phyloP scores from a whole-genome alignment of 2,113 vertebrate species.

The Microcebus tavaratra region DNA sequence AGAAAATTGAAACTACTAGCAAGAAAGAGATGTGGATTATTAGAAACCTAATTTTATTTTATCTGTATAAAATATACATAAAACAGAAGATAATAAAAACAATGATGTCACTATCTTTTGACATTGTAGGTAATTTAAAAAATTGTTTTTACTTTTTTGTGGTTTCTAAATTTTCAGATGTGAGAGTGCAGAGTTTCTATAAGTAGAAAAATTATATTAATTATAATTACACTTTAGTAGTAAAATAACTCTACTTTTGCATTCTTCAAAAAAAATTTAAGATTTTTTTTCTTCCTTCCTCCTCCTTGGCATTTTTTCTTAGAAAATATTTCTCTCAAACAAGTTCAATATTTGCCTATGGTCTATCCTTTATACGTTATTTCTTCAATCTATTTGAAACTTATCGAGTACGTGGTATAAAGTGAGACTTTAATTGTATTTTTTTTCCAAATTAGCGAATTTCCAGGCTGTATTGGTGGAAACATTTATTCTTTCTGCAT shows the following conservation, averaged over 20 bases:
- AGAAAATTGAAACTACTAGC: neutral
- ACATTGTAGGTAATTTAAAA: neutral
- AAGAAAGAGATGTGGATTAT: neutral
- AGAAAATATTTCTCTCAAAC: neutral
- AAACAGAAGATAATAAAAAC: neutral
- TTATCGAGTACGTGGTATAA: neutral
- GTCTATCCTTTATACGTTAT: neutral
- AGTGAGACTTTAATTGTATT: neutral
- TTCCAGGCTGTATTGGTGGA: neutral
- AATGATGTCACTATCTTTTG: neutral
- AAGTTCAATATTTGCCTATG: neutral
- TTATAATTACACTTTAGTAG: neutral
- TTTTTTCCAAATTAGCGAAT: neutral
- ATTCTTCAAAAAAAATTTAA: neutral
- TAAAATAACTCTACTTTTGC: neutral
- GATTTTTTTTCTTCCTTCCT: neutral
- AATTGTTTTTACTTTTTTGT: neutral
- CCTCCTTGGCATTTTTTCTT: constrained; percentile 1
- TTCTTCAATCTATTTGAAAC: neutral
- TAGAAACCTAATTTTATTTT: neutral
- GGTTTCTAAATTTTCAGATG: neutral
- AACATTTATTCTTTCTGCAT: neutral
- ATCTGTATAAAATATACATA: neutral
- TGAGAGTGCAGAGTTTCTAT: neutral
- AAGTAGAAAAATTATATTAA: neutral